These are phyloP conservation scores for Sphecodes monilicornis DNA, from an alignment of 2,888 invertebrate genomes.

Conservation along the genomic window DNA sequence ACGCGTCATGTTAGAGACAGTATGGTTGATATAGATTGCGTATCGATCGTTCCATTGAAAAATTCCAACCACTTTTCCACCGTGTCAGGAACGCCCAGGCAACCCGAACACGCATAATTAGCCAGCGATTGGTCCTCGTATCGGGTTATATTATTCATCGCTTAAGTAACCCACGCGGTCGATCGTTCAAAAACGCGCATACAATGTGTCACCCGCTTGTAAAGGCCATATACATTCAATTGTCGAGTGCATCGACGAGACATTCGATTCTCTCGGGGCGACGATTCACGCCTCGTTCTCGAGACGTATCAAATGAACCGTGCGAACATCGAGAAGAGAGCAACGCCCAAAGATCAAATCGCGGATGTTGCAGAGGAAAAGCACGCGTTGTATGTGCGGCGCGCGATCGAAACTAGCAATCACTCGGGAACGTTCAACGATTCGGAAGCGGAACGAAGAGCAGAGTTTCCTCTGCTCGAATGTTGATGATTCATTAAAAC, in stretches of 20 bases:
- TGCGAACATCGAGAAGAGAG: background rate
- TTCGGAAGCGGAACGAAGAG: background rate
- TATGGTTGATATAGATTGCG: background rate
- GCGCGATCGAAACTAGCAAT: background rate
- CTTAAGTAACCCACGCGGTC: conserved; percentile 20
- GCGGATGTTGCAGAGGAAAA: background rate
- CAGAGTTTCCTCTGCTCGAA: background rate
- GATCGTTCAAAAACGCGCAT: background rate
- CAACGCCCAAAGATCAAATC: background rate
- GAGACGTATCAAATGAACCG: background rate
- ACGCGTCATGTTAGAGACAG: background rate
- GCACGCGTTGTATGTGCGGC: background rate
- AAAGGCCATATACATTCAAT: conserved; percentile 3
- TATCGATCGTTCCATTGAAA: background rate
- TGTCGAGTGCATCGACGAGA: background rate
- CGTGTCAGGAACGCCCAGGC: background rate
- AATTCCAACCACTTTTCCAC: conserved; percentile 11
- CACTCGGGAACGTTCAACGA: background rate
- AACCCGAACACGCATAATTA: conserved; percentile 7
- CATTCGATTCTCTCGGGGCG: background rate
- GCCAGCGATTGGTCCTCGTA: conserved; percentile 1
- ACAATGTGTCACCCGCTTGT: background rate
- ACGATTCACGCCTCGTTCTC: background rate
- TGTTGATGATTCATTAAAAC: conserved; percentile 35
- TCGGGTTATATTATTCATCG: conserved; percentile 13